Conservation (phyloP, 1,140 invertebrate genomes). For the Melipona quadrifasciata region DNA sequence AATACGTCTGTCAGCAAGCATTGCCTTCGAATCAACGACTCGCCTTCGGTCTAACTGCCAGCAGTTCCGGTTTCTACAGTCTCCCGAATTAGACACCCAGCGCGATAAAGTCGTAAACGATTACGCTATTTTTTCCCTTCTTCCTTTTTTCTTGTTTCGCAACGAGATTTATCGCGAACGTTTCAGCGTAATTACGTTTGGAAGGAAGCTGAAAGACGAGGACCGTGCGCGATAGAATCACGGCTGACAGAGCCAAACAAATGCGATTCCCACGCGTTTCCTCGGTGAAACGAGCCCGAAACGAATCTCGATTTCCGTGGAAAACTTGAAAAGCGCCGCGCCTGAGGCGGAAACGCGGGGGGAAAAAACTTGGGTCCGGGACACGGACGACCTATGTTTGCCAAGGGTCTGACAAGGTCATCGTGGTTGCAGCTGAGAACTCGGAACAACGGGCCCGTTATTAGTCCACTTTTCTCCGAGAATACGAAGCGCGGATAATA, state of each 20-base stretch:
- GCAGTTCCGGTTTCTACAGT: neutral
- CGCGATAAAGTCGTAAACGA: neutral
- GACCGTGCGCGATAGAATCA: slow-evolving; percentile 12
- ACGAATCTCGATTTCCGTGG: slow-evolving; percentile 46
- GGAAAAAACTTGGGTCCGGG: slow-evolving; percentile 16
- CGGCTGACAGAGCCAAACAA: neutral
- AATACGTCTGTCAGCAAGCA: slow-evolving; percentile 20
- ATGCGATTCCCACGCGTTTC: neutral
- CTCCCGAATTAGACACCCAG: neutral
- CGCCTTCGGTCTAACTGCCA: neutral
- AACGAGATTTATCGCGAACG: neutral
- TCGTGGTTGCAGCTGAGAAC: slow-evolving; percentile 23
- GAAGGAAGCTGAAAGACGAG: neutral
- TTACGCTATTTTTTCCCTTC: neutral
- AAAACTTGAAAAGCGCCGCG: neutral
- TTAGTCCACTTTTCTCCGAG: slow-evolving; percentile 22
- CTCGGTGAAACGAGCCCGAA: slow-evolving; percentile 14
- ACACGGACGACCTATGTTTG: neutral
- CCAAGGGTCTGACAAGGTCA: slow-evolving; percentile 25
- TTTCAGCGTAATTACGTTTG: neutral
- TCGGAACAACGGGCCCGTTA: slow-evolving; percentile 40
- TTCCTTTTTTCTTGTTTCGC: no score
- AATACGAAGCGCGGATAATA: neutral
- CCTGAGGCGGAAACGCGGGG: slow-evolving; percentile 6
- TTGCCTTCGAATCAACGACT: neutral